A percentile compares a stretch with the other conserved stretches of the same genome.
Conservation (phyloP, 2,113 vertebrate species). For the Tragelaphus buxtoni region DNA sequence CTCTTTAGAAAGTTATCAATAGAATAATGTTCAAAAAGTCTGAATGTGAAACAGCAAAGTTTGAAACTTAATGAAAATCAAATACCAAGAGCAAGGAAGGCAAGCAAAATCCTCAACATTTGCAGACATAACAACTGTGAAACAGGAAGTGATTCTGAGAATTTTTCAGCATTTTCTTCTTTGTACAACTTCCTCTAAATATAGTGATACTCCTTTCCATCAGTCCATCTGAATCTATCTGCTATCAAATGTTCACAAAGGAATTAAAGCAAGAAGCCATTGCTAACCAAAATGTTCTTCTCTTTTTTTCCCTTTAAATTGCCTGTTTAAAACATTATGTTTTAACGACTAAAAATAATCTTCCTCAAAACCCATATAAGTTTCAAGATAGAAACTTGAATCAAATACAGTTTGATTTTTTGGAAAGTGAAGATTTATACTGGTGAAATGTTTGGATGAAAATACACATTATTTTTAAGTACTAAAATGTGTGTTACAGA, state of each 20-base stretch:
- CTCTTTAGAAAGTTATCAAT: background rate
- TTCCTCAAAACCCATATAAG: background rate
- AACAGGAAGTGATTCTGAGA: background rate
- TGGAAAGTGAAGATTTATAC: background rate
- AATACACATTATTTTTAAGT: background rate
- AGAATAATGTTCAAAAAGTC: background rate
- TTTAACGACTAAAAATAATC: background rate
- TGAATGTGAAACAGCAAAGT: background rate
- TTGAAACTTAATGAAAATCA: background rate
- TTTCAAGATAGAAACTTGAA: constrained; percentile 4
- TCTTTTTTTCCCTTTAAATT: background rate
- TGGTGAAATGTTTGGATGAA: background rate
- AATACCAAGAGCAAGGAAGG: background rate
- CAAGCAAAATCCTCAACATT: background rate
- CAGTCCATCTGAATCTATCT: background rate
- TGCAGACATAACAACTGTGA: background rate
- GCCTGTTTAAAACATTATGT: background rate
- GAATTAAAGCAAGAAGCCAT: background rate
- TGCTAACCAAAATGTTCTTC: background rate
- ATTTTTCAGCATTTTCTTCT: background rate
- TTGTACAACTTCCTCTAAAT: background rate
- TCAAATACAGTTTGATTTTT: background rate
- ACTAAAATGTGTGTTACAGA: background rate
- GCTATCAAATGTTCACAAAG: background rate
- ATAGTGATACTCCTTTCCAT: background rate